These are phyloP conservation scores for Hydroisotoma schaefferi DNA, from an alignment of 2,888 invertebrate species.

Conservation along the genomic window DNA sequence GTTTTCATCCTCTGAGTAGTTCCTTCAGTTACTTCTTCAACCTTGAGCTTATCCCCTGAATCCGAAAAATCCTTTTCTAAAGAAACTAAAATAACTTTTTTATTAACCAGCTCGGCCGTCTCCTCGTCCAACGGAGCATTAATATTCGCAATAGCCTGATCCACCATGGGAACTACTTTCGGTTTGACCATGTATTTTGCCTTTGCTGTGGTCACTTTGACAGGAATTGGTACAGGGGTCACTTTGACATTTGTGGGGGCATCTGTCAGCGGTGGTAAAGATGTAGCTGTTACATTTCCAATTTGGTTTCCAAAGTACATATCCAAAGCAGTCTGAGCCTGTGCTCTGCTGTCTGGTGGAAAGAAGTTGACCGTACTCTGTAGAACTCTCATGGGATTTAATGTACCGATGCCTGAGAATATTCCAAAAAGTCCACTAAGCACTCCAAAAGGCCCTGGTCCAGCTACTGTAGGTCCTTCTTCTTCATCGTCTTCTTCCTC, in stretches of 20 bases:
- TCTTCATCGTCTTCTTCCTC: slow-evolving; percentile 24
- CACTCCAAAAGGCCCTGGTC: slow-evolving; percentile 29
- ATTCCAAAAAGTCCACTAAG: slow-evolving; percentile 10
- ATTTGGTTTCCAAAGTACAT: slow-evolving; percentile 17
- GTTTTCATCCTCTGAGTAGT: too few relatives aligned
- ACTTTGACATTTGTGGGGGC: neutral
- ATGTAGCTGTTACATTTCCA: neutral
- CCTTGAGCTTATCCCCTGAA: neutral
- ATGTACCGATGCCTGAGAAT: slow-evolving; percentile 31
- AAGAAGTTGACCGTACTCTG: slow-evolving; percentile 42
- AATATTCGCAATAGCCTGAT: too few relatives aligned
- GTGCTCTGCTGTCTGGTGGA: slow-evolving; percentile 23
- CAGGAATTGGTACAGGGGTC: neutral
- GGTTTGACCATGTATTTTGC: too few relatives aligned
- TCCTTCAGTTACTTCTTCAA: too few relatives aligned
- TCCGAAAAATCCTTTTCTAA: slow-evolving; percentile 4
- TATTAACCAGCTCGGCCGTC: too few relatives aligned
- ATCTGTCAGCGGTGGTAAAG: slow-evolving; percentile 4
- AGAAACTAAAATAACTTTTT: too few relatives aligned
- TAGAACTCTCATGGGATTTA: slow-evolving; percentile 33
- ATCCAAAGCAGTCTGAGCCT: slow-evolving; percentile 32
- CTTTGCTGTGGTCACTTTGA: too few relatives aligned
- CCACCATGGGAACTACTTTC: too few relatives aligned
- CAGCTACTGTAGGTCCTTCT: slow-evolving; percentile 6
- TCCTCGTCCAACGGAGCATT: too few relatives aligned